phyloP scores from a whole-genome alignment of 2,113 vertebrate species.

The Crocuta crocuta region DNA sequence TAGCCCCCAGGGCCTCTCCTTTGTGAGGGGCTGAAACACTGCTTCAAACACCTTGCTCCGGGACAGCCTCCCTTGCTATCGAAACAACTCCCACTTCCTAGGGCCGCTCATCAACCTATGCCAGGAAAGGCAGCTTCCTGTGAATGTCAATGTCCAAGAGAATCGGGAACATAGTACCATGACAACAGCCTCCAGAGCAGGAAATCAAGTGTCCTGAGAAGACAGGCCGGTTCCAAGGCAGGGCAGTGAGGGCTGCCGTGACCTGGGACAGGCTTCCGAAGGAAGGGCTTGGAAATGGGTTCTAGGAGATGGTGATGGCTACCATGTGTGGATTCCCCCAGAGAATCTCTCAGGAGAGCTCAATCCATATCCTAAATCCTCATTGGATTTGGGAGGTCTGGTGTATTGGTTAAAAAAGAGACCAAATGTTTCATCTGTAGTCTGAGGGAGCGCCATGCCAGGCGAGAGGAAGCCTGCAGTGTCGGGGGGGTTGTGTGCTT shows the following conservation, averaged over 20 bases:
- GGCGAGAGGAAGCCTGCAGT: not conserved
- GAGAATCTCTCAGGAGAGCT: not conserved
- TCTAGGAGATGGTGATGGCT: not conserved
- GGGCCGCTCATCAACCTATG: not conserved
- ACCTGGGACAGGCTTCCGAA: not conserved
- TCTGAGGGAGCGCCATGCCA: not conserved
- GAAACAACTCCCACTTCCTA: not conserved
- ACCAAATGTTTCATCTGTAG: not conserved
- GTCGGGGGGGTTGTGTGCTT: not conserved
- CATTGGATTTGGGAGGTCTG: not conserved
- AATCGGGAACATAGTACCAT: conserved; percentile 60
- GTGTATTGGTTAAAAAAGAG: conserved; percentile 42
- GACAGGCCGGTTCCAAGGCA: not conserved
- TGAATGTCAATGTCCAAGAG: conserved; percentile 57
- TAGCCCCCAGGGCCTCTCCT: not conserved
- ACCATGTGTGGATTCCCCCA: not conserved
- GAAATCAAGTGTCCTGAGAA: conserved; percentile 33
- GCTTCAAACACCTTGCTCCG: not conserved
- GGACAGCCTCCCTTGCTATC: not conserved
- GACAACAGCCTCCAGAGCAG: conserved; percentile 58
- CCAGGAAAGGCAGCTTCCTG: not conserved
- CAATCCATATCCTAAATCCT: not conserved
- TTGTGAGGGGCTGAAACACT: not conserved
- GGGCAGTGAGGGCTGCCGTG: not conserved
- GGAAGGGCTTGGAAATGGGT: not conserved